Evolutionary conservation across 2,888 invertebrate species (phyloP).

Genomic region (Tubulanus polymorphus): DNA sequence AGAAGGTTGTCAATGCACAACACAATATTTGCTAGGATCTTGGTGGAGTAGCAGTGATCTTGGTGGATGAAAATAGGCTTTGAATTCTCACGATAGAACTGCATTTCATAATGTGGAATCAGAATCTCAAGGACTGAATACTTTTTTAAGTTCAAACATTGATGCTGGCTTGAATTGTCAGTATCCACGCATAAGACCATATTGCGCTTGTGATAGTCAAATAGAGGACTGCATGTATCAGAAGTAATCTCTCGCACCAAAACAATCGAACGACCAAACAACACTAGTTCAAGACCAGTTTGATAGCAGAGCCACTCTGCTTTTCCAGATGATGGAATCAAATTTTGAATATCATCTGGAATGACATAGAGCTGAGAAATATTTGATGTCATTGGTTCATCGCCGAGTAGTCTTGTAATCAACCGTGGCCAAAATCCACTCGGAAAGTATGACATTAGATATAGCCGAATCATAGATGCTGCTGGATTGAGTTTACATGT

Average conservation of each 20-base stretch:
- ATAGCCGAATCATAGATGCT: no score
- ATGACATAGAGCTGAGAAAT: constrained; percentile 27
- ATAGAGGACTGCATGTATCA: constrained; percentile 56
- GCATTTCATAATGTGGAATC: constrained; percentile 69
- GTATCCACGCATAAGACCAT: constrained; percentile 63
- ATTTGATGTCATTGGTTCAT: constrained; percentile 55
- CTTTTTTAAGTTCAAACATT: constrained; percentile 72
- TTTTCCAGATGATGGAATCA: neutral
- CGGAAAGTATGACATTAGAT: constrained; percentile 88
- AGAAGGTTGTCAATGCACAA: constrained; percentile 93
- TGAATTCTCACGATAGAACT: constrained; percentile 54
- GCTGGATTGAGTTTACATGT: no score
- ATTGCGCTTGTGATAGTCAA: constrained; percentile 56
- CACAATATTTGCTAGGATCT: constrained; percentile 68
- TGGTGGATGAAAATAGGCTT: neutral
- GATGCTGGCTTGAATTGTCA: constrained; percentile 86
- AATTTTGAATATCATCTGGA: constrained; percentile 21
- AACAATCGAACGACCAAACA: constrained; percentile 75
- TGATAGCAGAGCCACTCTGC: neutral
- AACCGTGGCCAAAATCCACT: constrained; percentile 97
- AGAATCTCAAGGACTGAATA: constrained; percentile 82
- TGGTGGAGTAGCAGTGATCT: constrained; percentile 22
- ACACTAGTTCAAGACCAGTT: constrained; percentile 66
- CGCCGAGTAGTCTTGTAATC: constrained; percentile 85
- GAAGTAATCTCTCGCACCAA: constrained; percentile 77